Evolutionary conservation across 2,888 invertebrate genomes (phyloP).

Genomic region (Helicoverpa assulta): DNA sequence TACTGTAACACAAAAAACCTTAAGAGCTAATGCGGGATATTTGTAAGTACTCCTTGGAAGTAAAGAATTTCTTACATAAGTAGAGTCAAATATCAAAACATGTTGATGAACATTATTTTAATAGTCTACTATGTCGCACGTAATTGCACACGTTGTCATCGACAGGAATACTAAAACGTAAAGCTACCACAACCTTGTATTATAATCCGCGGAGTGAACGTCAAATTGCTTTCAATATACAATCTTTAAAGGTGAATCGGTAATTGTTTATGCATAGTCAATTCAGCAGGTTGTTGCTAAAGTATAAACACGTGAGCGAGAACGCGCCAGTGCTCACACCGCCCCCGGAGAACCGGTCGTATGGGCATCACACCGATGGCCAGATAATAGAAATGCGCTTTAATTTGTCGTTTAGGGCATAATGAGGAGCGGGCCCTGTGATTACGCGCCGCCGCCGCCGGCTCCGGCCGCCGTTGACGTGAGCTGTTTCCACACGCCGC

Average conservation of each 20-base stretch:
- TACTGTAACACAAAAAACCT: conserved; percentile 65
- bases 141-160: conserved; percentile 18
- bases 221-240: conserved; percentile 59
- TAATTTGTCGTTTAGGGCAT: conserved; percentile 90
- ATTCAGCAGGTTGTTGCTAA: conserved; percentile 73
- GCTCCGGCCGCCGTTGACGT: conserved; percentile 90
- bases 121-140: conserved; percentile 9
- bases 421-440: conserved; percentile 90
- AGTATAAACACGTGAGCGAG: conserved; percentile 71
- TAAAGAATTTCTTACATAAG: conserved; percentile 42
- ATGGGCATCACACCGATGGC: conserved; percentile 82
- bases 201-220: conserved; percentile 45
- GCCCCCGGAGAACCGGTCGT: conserved; percentile 80
- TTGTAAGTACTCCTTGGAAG: conserved; percentile 28
- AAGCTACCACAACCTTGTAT: conserved; percentile 44
- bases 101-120: conserved; percentile 21
- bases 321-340: conserved; percentile 64
- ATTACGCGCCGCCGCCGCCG: conserved; percentile 89
- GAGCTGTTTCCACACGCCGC: conserved; percentile 80
- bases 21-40: conserved; percentile 58
- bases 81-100: conserved; percentile 12
- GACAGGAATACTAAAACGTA: conserved; percentile 17
- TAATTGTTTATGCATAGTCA: conserved; percentile 76
- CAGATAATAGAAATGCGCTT: conserved; percentile 90
- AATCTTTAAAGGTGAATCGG: conserved; percentile 61